Evolutionary conservation across 2,797 vertebrate species (phyloP), one percentile per base, ranked within the genome.

Genomic region (Pantherophis alleghaniensis): DNA sequence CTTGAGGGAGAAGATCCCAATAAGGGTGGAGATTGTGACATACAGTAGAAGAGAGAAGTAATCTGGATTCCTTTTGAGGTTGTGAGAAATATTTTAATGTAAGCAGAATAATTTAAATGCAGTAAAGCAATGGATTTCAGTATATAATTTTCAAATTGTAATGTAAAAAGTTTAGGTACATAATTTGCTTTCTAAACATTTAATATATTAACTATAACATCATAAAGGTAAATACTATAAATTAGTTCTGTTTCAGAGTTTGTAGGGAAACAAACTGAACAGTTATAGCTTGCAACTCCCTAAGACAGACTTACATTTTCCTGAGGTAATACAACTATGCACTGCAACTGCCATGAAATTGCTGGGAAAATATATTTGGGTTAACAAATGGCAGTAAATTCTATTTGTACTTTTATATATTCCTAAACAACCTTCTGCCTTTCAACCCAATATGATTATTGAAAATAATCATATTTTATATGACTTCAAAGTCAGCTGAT

Each of bases 1-100:
- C 98, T 98, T 22, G 97, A 98, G 90, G 98, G 98, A 96, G 98
- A 98, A 13, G 99, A 99, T 95, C 97, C 98, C 53, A 97, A 98
- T 95, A 98, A 97, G 95, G 97, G 98, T 24, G 97, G 98, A 37
- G 98, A 98, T 92, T 99, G 99, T 83, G 95, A 98, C 92, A 98
- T 98, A 93, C 99, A 99, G 96, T 99, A 98, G 98, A 86, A 91
- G 47, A 79, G 12, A 90, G n/a, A 94, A 89, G 51, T 91, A 94
- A n/a, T 1, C 0, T 92, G 56, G 26, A 1, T 60, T 86, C 13
- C 24, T 91, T n/a, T 86, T 26, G 86, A 59, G 32, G 22, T 89
- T 83, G 26, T 93, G 47, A 59, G 26, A 37, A 32, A 28, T 55
- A 2, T 51, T 0, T 6, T 26, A 60, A 95, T 95, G 88, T 92